Base-by-base conservation (phyloP, 2,797 vertebrate genomes). In the Acanthornis magna region DNA sequence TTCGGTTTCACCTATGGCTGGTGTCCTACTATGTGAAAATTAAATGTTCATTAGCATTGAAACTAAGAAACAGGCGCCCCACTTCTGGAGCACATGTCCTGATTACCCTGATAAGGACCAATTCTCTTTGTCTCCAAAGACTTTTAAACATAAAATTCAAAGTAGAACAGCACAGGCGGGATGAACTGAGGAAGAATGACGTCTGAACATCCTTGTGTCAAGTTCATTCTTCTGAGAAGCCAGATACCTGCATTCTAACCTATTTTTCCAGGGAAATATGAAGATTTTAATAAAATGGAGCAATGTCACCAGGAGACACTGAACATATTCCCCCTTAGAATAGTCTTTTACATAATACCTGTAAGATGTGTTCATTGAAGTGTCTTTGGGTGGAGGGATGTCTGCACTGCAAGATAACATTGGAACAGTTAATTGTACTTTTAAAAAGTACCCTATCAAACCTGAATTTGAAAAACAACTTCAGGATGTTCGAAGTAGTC, bases 251-350 rank as follows among this genome's bases (percentile, higher is more conserved):
- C n/a, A 61, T 54, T 85, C 25, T 68, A 89, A 42, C 29, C 34
- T 91, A 65, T 78, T 83, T 92, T 85, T 83, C 34, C 30, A 58
- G 30, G 16, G 36, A 17, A 77, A 54, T 83, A 55, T 1, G 14
- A 72, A 21, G 54, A 55, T 83, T 92, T 93, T 74, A 65, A 55
- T 68, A 88, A 96, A 95, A 93, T 94, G 74, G 83, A 94, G 32
- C 79, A 94, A 90, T 38, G 63, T 84, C 70, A 84, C 43, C 47
- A 70, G 50, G 40, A 73, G n/a, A 66, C 11, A 32, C 15, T 45
- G 43, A 86, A 7, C 10, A 58, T 23, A 53, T 43, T 14, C 16
- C 10, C 65, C 38, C 53, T 76, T 29, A 55, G 55, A 79, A 63
- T 5, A 58, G 10, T 13, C 15, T 74, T 92, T 91, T 80, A 61